Percentiles rank a stretch among this genome's conserved stretches.
phyloP scores from a whole-genome alignment of 2,888 invertebrate species.

The Lepidonotus clava region DNA sequence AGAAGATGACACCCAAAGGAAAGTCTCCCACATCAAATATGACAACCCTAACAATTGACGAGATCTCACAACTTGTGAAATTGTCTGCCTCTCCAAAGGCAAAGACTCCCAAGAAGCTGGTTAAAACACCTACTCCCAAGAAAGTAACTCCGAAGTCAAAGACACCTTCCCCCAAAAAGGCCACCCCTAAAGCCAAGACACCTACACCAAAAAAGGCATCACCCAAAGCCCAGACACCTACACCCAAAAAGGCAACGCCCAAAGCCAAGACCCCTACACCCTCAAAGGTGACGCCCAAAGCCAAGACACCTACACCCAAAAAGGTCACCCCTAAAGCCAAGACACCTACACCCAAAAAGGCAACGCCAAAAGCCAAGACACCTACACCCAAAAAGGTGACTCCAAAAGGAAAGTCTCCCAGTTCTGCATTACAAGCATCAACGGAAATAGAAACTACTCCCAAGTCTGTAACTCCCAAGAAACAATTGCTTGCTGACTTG shows the following conservation, averaged over 20 bases:
- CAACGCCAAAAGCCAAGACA: conserved; percentile 34
- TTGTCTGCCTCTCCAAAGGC: not conserved
- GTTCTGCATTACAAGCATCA: conserved; percentile 3
- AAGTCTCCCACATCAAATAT: conserved; percentile 20
- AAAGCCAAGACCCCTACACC: conserved; percentile 52
- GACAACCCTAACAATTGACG: conserved; percentile 56
- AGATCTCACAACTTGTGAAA: conserved; percentile 34
- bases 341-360: conserved; percentile 40
- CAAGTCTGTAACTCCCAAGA: conserved; percentile 43
- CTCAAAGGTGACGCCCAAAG: conserved; percentile 35
- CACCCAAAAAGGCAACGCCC: conserved; percentile 34
- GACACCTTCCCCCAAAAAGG: not conserved
- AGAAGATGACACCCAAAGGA: not conserved
- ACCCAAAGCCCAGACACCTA: conserved; percentile 19
- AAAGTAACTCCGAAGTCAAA: conserved; percentile 44
- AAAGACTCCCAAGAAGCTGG: not conserved
- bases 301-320: conserved; percentile 1
- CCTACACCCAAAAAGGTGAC: conserved; percentile 51
- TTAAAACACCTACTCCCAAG: conserved; percentile 24
- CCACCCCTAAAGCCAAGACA: conserved; percentile 60
- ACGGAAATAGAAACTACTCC: not conserved
- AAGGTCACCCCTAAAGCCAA: not conserved
- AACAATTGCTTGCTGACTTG: conserved; percentile 1
- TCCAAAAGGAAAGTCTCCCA: conserved; percentile 55
- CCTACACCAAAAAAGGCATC: conserved; percentile 53